Base-by-base conservation (phyloP, 2,113 vertebrate species). In the Ascaphus truei region DNA sequence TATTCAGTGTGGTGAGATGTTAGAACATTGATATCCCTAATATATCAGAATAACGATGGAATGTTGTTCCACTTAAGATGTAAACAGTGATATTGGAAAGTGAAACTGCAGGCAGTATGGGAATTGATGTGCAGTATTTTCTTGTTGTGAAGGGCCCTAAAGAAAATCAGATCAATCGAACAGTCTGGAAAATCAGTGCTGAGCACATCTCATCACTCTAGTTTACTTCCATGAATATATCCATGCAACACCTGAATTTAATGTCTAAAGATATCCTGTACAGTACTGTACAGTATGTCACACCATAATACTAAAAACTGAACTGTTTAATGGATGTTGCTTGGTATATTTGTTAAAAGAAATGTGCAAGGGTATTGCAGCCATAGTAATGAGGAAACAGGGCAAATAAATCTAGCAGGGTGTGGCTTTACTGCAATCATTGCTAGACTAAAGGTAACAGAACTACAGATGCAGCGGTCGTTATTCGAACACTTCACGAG, bases 181-280 rank as follows among this genome's bases (percentile, higher is more conserved):
- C 52, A 43, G 65, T 29, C 39, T 68, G 41, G 64, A 68, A 57
- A 68, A 58, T 58, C 65, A 52, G 52, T 48, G 37, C 65, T 68
- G 65, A 34, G 65, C 39, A 58, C 53, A 34, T 27, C 51, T 58
- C 65, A 48, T 68, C 22, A 25, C 52, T 58, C 39, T 57, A 58
- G 58, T 68, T 68, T 39, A 58, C 51, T 68, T 68, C 39, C 53
- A 48, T 47, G 65, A 47, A 30, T 43, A 47, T 43, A 36, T 20
- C 5, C 16, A 57, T 22, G 37, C 36, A 56, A 66, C 20, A 16
- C 22, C 65, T 34, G 65, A 30, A 47, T 58, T 68, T 48, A 58
- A 33, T 43, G 45, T 68, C 53, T 43, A 58, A 68, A 20, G 3
- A 36, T 58, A 33, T 47, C 53, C 34, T 57, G 65, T n/a, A n/a